These are phyloP conservation scores for Plutella xylostella DNA, from an alignment of 2,888 invertebrate genomes.

Conservation along the genomic window DNA sequence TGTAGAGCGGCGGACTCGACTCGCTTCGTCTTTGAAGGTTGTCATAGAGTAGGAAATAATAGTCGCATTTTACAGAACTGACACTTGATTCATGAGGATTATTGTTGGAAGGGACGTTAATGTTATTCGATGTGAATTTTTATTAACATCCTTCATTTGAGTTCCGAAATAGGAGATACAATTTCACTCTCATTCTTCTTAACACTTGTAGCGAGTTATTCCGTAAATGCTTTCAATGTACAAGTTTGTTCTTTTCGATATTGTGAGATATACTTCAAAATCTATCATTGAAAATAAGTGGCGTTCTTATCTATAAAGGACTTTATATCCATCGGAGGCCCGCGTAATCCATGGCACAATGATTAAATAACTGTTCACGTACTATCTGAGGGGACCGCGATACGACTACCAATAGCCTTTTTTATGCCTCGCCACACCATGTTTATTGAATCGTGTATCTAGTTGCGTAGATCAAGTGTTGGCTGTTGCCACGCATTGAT, in stretches of 20 bases:
- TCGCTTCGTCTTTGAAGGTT: slow-evolving; percentile 46
- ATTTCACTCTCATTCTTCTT: no score
- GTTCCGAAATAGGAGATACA: no score
- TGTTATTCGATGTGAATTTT: neutral
- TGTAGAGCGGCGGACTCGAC: slow-evolving; percentile 31
- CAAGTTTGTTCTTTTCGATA: no score
- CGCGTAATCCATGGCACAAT: slow-evolving; percentile 27
- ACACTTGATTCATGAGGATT: slow-evolving; percentile 3
- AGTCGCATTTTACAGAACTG: slow-evolving; percentile 14
- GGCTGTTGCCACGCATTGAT: slow-evolving; percentile 19
- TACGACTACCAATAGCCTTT: slow-evolving; percentile 43
- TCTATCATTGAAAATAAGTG: no score
- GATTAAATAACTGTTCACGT: slow-evolving; percentile 49
- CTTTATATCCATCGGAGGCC: no score
- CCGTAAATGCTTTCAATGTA: no score
- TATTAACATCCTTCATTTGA: no score
- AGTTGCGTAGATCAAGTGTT: slow-evolving; percentile 42
- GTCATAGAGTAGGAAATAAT: slow-evolving; percentile 24
- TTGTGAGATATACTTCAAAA: no score
- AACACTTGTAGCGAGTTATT: no score
- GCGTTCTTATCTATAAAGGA: no score
- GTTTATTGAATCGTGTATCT: slow-evolving; percentile 61
- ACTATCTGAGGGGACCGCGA: slow-evolving; percentile 30
- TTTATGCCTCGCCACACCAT: slow-evolving; percentile 52
- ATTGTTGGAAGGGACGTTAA: neutral